Conservation (phyloP, 2,888 invertebrate species). For the Acleris laterana region DNA sequence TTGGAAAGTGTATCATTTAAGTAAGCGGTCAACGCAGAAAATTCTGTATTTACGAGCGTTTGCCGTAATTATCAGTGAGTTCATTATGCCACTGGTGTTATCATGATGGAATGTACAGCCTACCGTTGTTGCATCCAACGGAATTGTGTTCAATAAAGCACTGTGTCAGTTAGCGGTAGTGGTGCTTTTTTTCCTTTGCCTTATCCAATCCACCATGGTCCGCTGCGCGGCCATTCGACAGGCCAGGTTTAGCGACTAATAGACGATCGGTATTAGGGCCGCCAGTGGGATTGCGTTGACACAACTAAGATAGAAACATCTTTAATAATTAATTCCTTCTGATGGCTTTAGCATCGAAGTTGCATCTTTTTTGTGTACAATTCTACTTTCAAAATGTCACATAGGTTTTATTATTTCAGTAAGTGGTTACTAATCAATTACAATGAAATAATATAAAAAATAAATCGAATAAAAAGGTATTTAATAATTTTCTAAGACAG, state of each 20-base stretch:
- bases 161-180: slow-evolving; percentile 81
- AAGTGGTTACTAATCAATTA: too few relatives aligned
- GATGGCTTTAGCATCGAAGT: too few relatives aligned
- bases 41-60: slow-evolving; percentile 6
- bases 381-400: too few relatives aligned
- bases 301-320: slow-evolving; percentile 2
- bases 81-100: slow-evolving; percentile 27
- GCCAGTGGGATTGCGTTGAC: slow-evolving; percentile 31
- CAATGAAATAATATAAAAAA: background rate
- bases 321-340: too few relatives aligned
- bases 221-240: slow-evolving; percentile 61
- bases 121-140: slow-evolving; percentile 61
- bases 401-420: too few relatives aligned
- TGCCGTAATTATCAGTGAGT: slow-evolving; percentile 31
- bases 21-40: slow-evolving; percentile 19
- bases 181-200: slow-evolving; percentile 66
- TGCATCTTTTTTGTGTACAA: too few relatives aligned
- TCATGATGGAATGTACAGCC: slow-evolving; percentile 29
- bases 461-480: background rate
- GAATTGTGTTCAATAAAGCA: slow-evolving; percentile 78
- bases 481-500: background rate
- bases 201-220: slow-evolving; percentile 59
- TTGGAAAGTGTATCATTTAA: slow-evolving; percentile 27
- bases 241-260: slow-evolving; percentile 53
- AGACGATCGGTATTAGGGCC: slow-evolving; percentile 42